Percentiles rank a stretch among this genome's conserved stretches.
phyloP scores from a whole-genome alignment of 2,113 vertebrate genomes.

The Malurus alboscapulatus region DNA sequence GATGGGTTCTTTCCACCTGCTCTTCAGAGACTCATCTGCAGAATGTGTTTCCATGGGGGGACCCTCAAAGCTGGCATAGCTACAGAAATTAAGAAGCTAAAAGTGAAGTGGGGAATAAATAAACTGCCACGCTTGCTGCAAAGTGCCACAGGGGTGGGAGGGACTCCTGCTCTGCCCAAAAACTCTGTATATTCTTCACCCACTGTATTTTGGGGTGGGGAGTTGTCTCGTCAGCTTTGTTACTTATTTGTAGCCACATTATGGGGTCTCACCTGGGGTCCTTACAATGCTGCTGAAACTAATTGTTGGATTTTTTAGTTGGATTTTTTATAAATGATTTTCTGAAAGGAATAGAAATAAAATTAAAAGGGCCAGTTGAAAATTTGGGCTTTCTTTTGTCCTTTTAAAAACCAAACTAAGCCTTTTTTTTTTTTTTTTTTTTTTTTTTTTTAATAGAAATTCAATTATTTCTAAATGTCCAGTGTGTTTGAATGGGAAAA shows the following conservation, averaged over 20 bases:
- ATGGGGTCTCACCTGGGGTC: neutral
- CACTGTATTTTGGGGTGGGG: neutral
- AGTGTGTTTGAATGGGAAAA: neutral
- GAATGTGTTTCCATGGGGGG: accelerated
- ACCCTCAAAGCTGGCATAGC: neutral
- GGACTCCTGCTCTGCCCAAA: neutral
- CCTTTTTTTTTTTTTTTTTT: neutral
- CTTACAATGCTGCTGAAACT: accelerated
- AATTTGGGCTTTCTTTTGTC: neutral
- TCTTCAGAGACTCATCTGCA: neutral
- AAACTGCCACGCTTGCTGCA: accelerated
- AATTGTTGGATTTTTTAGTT: neutral
- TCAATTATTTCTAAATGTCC: neutral
- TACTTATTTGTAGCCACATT: accelerated
- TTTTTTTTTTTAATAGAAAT: neutral
- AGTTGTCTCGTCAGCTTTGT: neutral
- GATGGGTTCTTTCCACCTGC: neutral
- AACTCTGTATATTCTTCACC: neutral
- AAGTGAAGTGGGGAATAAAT: neutral
- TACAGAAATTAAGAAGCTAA: neutral
- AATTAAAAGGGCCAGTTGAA: neutral
- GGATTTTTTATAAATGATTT: neutral
- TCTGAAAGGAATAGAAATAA: neutral
- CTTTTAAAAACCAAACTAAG: neutral
- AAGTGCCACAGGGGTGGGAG: neutral